A percentile compares a stretch with the other conserved stretches of the same genome.
phyloP scores from a whole-genome alignment of 2,888 invertebrate genomes.

The Chymomyza amoena region DNA sequence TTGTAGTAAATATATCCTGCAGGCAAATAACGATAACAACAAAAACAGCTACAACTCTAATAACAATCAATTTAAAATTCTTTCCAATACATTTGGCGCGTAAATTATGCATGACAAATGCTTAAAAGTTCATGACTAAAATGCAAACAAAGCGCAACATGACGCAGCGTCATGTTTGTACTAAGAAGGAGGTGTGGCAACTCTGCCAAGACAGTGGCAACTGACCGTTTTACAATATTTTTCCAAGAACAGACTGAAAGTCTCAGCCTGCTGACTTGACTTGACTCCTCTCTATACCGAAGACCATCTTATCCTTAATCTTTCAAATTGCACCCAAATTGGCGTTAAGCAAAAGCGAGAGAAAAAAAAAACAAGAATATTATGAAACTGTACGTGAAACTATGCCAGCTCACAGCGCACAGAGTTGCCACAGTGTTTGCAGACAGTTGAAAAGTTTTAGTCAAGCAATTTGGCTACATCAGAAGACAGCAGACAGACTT shows the following conservation, averaged over 20 bases:
- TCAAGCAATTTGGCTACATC: neutral
- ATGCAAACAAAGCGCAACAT: slow-evolving; percentile 55
- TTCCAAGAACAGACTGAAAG: neutral
- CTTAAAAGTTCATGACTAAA: slow-evolving; percentile 71
- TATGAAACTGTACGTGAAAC: slow-evolving; percentile 62
- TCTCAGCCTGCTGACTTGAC: slow-evolving; percentile 22
- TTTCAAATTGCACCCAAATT: slow-evolving; percentile 57
- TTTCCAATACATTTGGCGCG: slow-evolving; percentile 73
- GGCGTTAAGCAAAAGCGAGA: neutral
- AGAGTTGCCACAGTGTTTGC: neutral
- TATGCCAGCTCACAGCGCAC: slow-evolving; percentile 19
- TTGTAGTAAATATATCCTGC: slow-evolving; percentile 20
- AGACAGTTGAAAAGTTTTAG: neutral
- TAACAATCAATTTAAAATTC: slow-evolving; percentile 74
- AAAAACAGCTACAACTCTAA: slow-evolving; percentile 40
- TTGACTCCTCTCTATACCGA: neutral
- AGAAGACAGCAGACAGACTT: no score
- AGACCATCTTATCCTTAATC: neutral
- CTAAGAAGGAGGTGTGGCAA: neutral
- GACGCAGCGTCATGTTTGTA: neutral
- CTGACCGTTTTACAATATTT: neutral
- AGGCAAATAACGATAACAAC: neutral
- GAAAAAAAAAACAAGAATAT: slow-evolving; percentile 18
- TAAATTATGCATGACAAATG: slow-evolving; percentile 75
- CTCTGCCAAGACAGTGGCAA: neutral